These are phyloP conservation scores for Drosophila simulans DNA, from an alignment of 1,140 invertebrate genomes.

Conservation along the genomic window DNA sequence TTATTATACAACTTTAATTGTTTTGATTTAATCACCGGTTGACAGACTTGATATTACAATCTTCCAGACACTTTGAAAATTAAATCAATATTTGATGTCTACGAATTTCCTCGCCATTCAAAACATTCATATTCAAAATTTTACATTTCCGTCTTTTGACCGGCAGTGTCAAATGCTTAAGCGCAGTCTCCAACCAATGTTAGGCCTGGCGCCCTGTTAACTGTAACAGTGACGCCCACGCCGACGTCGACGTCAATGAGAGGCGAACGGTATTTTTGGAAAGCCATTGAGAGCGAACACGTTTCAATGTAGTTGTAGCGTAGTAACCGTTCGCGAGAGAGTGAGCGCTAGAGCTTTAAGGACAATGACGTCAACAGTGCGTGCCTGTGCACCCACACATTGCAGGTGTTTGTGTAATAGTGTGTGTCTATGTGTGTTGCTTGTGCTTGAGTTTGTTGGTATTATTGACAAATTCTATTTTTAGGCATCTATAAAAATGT, in stretches of 20 bases:
- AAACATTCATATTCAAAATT: no score
- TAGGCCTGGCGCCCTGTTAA: neutral
- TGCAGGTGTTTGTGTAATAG: neutral
- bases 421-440: slow-evolving; percentile 6
- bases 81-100: no score
- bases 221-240: slow-evolving; percentile 7
- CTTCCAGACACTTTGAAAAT: no score
- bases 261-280: neutral
- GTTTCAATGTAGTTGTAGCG: slow-evolving; percentile 54
- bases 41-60: no score
- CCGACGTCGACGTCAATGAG: slow-evolving; percentile 1
- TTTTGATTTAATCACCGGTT: no score
- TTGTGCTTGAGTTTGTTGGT: slow-evolving; percentile 40
- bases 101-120: no score
- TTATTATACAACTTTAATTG: no score
- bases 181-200: slow-evolving; percentile 13
- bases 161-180: neutral
- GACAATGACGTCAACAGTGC: slow-evolving; percentile 79
- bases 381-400: slow-evolving; percentile 60
- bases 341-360: slow-evolving; percentile 50
- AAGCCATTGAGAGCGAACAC: slow-evolving; percentile 1
- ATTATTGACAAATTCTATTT: slow-evolving; percentile 80
- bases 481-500: slow-evolving; percentile 57
- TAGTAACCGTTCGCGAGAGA: slow-evolving; percentile 59
- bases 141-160: no score